Evolutionary conservation across 1,140 invertebrate genomes (phyloP).

Genomic region (Orchesella cincta): DNA sequence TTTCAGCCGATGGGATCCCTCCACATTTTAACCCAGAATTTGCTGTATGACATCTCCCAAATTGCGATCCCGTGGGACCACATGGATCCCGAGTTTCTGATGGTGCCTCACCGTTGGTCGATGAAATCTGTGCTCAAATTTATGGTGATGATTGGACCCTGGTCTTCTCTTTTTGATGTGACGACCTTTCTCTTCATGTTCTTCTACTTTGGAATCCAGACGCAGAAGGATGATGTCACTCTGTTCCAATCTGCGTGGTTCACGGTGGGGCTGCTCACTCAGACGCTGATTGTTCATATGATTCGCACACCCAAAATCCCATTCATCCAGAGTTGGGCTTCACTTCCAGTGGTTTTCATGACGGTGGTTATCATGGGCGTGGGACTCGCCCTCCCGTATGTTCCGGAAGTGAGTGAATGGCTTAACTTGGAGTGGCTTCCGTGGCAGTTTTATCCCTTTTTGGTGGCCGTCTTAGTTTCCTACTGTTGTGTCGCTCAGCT

Average conservation of each 20-base stretch:
- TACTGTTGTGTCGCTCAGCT: slow-evolving; percentile 35
- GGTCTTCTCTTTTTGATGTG: slow-evolving; percentile 41
- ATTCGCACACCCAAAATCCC: slow-evolving; percentile 41
- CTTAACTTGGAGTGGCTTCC: slow-evolving; percentile 30
- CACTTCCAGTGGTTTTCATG: slow-evolving; percentile 1
- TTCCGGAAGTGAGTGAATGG: slow-evolving; percentile 25
- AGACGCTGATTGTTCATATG: slow-evolving; percentile 42
- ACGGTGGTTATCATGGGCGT: slow-evolving; percentile 33
- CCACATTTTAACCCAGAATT: slow-evolving; percentile 34
- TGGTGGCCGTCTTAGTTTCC: slow-evolving; percentile 1
- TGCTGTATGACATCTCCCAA: slow-evolving; percentile 40
- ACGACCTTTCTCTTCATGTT: slow-evolving; percentile 39
- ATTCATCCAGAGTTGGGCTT: slow-evolving; percentile 36
- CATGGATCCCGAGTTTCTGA: slow-evolving; percentile 39
- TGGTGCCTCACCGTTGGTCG: slow-evolving; percentile 39
- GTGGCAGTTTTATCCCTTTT: slow-evolving; percentile 31
- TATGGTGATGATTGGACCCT: slow-evolving; percentile 39
- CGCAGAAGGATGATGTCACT: neutral
- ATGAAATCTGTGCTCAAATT: slow-evolving; percentile 38
- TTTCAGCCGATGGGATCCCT: slow-evolving; percentile 37
- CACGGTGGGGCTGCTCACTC: slow-evolving; percentile 37
- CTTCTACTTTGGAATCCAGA: slow-evolving; percentile 28
- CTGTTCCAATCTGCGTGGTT: slow-evolving; percentile 41
- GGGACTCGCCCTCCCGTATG: slow-evolving; percentile 32
- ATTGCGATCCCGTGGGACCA: slow-evolving; percentile 42